Percentiles rank a stretch among this genome's conserved stretches.
These are phyloP conservation scores for Exocentrus adspersus DNA, from an alignment of 2,888 invertebrate species.

Conservation along the genomic window DNA sequence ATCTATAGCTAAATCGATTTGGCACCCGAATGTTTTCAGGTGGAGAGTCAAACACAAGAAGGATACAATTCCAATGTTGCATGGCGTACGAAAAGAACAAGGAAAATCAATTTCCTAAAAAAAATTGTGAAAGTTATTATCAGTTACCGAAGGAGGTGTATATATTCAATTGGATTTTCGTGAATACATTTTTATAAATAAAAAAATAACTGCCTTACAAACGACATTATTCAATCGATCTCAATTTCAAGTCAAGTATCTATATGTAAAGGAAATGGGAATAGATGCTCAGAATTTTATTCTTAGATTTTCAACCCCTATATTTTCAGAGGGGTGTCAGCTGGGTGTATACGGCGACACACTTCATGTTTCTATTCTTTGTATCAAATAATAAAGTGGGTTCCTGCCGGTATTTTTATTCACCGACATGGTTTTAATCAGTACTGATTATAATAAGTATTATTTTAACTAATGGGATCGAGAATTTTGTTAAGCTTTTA, in stretches of 20 bases:
- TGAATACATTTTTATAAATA: constrained; percentile 9
- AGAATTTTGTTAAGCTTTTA: too few relatives aligned
- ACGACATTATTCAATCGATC: constrained; percentile 15
- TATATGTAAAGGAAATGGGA: constrained; percentile 22
- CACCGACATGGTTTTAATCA: background rate
- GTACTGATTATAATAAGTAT: too few relatives aligned
- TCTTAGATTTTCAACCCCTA: constrained; percentile 22
- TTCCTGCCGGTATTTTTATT: background rate
- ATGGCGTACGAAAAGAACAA: background rate
- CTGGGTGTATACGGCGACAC: constrained; percentile 2
- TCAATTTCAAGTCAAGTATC: constrained; percentile 19
- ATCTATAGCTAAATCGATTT: too few relatives aligned
- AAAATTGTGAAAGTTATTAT: constrained; percentile 4
- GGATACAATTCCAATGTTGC: too few relatives aligned
- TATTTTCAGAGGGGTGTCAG: constrained; percentile 17
- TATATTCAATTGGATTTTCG: constrained; percentile 1
- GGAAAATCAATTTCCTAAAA: constrained; percentile 4
- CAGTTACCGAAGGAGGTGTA: background rate
- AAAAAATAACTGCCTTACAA: constrained; percentile 17
- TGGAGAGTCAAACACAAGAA: too few relatives aligned
- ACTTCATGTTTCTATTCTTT: constrained; percentile 14
- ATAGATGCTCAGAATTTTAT: constrained; percentile 21
- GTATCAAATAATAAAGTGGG: constrained; percentile 9
- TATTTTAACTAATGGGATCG: background rate
- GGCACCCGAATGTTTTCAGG: too few relatives aligned